Evolutionary conservation across 2,113 vertebrate species (phyloP).

Genomic region (Notarius lentiginosus): DNA sequence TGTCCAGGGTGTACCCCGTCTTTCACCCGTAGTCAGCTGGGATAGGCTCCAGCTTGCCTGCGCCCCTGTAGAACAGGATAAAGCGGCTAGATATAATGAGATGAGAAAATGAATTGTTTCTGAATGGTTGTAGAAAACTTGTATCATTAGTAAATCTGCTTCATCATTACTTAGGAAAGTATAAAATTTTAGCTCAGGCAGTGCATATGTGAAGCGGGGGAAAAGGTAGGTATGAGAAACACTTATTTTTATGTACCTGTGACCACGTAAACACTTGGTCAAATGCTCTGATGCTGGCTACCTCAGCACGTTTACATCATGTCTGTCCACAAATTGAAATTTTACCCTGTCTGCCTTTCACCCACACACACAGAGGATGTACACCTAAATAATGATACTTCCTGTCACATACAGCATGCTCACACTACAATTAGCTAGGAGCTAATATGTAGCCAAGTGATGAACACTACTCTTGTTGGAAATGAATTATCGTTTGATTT

Average conservation of each 20-base stretch:
- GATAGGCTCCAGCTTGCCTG: no score
- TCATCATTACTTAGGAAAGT: not conserved
- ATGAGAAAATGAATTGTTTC: not conserved
- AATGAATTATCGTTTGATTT: not conserved
- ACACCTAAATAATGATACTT: not conserved
- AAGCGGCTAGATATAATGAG: no score
- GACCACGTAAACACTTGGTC: slow-evolving; percentile 3
- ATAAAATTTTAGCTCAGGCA: not conserved
- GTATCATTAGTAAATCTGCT: not conserved
- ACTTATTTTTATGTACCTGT: not conserved
- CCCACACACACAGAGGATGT: not conserved
- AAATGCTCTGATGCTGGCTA: slow-evolving; percentile 7
- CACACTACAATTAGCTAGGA: not conserved
- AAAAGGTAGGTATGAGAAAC: not conserved
- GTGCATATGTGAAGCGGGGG: not conserved
- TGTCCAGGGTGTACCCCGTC: no score
- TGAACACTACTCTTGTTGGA: not conserved
- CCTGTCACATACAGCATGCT: not conserved
- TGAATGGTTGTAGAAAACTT: not conserved
- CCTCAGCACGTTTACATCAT: not conserved
- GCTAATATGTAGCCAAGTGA: not conserved
- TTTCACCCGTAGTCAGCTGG: no score
- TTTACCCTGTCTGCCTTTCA: not conserved
- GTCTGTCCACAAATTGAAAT: not conserved
- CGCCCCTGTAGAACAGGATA: no score